Conservation (phyloP, 2,888 invertebrate genomes). For the Campopleginae sp. region DNA sequence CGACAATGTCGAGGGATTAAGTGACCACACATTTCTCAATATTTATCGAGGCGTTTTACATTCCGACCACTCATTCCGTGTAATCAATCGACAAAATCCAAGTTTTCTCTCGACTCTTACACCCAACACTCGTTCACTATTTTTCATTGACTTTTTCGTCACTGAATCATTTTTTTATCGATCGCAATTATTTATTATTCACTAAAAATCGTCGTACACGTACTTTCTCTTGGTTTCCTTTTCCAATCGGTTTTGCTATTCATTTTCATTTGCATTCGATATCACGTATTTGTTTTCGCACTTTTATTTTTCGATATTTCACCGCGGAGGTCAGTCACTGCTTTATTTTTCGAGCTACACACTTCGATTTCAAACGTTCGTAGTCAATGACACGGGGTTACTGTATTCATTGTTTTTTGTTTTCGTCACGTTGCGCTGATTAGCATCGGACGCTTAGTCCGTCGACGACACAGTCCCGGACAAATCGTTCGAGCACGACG, state of each 20-base stretch:
- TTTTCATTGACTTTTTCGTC: not conserved
- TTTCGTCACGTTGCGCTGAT: not conserved
- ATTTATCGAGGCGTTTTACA: not conserved
- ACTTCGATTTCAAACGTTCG: not conserved
- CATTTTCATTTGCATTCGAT: not conserved
- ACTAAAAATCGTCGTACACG: not conserved
- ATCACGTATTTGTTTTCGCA: not conserved
- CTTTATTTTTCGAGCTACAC: not conserved
- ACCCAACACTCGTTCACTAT: not conserved
- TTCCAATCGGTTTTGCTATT: not conserved
- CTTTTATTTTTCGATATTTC: not conserved
- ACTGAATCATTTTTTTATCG: not conserved
- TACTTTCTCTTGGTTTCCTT: not conserved
- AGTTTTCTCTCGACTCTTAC: not conserved
- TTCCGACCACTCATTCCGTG: not conserved
- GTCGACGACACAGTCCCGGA: not conserved
- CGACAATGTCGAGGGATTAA: not conserved
- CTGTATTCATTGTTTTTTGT: not conserved
- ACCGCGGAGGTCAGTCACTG: not conserved
- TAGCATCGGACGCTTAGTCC: not conserved
- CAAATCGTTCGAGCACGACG: conserved; percentile 42
- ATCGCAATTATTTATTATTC: not conserved
- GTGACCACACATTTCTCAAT: not conserved
- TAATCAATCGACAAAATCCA: not conserved
- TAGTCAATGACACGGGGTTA: not conserved